Evolutionary conservation across 2,888 invertebrate genomes (phyloP), one percentile per base, ranked within the genome.

Genomic region (Mimachlamys varia): DNA sequence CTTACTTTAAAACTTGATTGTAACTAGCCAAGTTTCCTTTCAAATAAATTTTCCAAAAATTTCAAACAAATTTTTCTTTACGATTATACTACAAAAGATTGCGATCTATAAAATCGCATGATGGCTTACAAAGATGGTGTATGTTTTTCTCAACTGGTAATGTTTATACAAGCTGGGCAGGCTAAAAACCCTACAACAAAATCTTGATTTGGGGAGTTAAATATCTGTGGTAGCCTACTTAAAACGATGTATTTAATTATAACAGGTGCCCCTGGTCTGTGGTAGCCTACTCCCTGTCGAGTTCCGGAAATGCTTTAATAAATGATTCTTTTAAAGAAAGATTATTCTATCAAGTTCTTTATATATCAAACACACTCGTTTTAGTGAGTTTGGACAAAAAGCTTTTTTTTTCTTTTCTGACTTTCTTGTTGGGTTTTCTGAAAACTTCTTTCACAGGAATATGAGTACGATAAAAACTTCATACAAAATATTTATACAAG

Each of bases 311-410:
- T 76, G 76, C 76, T 76, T 76, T 76, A 76, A 76, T 76, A 76
- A 76, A 76, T 76, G 76, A 76, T 76, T 76, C 76, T 76, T 76
- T 76, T 76, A 76, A 27, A 33, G 76, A 76, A 76, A 76, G 76
- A 76, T 76, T 76, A 76, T 76, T 33, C 76, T 76, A 76, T 76
- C 76, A 76, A 76, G 76, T 76, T 76, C 76, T 76, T 76, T 76
- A 12, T 27, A 76, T 76, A 76, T 76, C 76, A 76, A 76, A 76
- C 76, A 76, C 76, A 76, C 33, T 76, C 76, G 27, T 27, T 76
- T 76, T 33, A 76, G 76, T 76, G 19, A 76, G 33, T 76, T 62
- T 27, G 76, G 76, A 76, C 76, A 76, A 76, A 76, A 76, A 76
- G 27, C 0, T 33, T 76, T 76, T 62, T 44, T 76, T 76, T 76